Percentiles rank a stretch among this genome's conserved stretches.
These are phyloP conservation scores for Leptocoma aspasia DNA, from an alignment of 2,113 vertebrate genomes.

Conservation along the genomic window DNA sequence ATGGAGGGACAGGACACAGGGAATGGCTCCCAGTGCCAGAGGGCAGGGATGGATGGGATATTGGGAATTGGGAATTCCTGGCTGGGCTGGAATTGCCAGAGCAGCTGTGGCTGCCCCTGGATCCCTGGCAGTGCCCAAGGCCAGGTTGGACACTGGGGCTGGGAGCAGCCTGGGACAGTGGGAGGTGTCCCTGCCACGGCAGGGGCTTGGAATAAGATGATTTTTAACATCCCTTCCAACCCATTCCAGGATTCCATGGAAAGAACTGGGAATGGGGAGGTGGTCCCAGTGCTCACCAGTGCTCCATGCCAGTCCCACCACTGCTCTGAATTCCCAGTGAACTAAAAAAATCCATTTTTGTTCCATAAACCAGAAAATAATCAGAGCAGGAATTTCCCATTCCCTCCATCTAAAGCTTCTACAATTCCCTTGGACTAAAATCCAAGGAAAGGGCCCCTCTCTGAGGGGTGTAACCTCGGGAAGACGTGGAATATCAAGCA, in stretches of 20 bases:
- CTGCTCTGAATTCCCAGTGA: not conserved
- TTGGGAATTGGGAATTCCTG: not conserved
- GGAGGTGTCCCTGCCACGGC: not conserved
- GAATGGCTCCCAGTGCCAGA: not conserved
- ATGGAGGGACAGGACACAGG: not conserved
- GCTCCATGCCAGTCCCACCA: not conserved
- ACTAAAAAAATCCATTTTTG: not conserved
- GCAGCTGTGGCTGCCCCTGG: not conserved
- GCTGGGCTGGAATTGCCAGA: not conserved
- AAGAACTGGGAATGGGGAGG: not conserved
- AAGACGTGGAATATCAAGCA: not conserved
- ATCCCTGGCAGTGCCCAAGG: not conserved
- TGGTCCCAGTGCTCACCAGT: not conserved
- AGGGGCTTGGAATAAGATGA: fast-evolving
- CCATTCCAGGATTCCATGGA: not conserved
- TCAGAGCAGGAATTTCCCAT: too few species aligned
- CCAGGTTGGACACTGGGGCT: fast-evolving
- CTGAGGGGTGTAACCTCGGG: not conserved
- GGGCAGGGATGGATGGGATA: not conserved
- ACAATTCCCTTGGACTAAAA: not conserved
- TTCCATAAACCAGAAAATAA: not conserved
- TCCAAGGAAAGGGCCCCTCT: not conserved
- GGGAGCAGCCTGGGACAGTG: not conserved
- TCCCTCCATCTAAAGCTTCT: not conserved
- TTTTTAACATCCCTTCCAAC: not conserved